Conservation (phyloP, 2,113 vertebrate species). For the Corydoras maculifer region DNA sequence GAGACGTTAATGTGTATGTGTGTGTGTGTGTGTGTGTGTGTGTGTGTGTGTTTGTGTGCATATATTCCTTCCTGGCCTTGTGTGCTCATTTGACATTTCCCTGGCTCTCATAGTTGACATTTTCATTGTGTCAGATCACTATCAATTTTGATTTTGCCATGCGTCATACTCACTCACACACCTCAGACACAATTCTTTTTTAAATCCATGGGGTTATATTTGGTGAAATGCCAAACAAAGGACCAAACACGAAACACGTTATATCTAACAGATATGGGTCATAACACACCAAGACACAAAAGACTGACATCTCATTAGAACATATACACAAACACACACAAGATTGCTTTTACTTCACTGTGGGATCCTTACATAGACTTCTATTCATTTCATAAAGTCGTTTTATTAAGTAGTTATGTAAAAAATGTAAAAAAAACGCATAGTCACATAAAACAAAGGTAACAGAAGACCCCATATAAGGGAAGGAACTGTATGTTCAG, state of each 20-base stretch:
- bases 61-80: conserved; percentile 10
- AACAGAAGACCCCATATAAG: too few species aligned
- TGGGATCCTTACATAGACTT: too few species aligned
- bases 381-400: too few species aligned
- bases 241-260: not conserved
- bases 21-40: conserved; percentile 9
- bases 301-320: too few species aligned
- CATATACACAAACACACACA: too few species aligned
- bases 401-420: too few species aligned
- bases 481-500: too few species aligned
- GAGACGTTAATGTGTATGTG: not conserved
- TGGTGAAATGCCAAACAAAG: conserved; percentile 1
- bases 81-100: conserved; percentile 61
- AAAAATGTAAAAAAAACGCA: too few species aligned
- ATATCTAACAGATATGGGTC: too few species aligned
- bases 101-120: conserved; percentile 64
- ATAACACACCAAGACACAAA: too few species aligned
- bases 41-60: not conserved
- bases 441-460: too few species aligned
- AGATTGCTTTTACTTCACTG: too few species aligned
- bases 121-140: conserved; percentile 71
- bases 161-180: conserved; percentile 64
- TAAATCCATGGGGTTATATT: conserved; percentile 19
- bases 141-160: conserved; percentile 69
- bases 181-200: conserved; percentile 41